These are phyloP conservation scores for Bombus balteatus DNA, from an alignment of 1,140 invertebrate species.

Conservation along the genomic window DNA sequence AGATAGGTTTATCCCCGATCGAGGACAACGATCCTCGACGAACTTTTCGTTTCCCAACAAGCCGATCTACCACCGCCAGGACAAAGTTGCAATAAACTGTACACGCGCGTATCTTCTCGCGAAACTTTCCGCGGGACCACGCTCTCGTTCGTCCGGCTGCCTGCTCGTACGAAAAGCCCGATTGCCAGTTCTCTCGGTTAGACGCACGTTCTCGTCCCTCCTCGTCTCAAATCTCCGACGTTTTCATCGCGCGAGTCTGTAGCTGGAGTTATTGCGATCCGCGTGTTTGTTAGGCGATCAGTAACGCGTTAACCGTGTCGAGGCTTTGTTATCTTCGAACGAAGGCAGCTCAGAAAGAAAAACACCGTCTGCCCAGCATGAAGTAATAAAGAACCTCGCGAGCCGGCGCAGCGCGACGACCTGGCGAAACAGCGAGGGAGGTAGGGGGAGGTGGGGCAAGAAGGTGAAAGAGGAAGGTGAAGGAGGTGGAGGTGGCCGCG, in stretches of 20 bases:
- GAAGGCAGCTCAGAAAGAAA: conserved; percentile 42
- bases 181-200: neutral
- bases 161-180: neutral
- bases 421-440: too few relatives aligned
- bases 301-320: conserved; percentile 65
- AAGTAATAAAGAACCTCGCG: conserved; percentile 66
- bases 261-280: conserved; percentile 54
- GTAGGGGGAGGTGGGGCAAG: neutral
- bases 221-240: neutral
- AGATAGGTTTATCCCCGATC: too few relatives aligned
- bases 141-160: neutral
- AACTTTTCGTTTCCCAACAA: neutral
- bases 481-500: neutral
- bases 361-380: conserved; percentile 55
- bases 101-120: neutral
- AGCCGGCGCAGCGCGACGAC: neutral
- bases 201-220: neutral
- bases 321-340: conserved; percentile 61
- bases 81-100: neutral
- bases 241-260: conserved; percentile 33
- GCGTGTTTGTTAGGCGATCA: conserved; percentile 60
- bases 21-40: too few relatives aligned
- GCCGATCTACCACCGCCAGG: too few relatives aligned
- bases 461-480: conserved; percentile 7
- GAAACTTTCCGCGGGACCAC: neutral